Conservation (phyloP, 2,797 vertebrate species). For the Squalus acanthias region DNA sequence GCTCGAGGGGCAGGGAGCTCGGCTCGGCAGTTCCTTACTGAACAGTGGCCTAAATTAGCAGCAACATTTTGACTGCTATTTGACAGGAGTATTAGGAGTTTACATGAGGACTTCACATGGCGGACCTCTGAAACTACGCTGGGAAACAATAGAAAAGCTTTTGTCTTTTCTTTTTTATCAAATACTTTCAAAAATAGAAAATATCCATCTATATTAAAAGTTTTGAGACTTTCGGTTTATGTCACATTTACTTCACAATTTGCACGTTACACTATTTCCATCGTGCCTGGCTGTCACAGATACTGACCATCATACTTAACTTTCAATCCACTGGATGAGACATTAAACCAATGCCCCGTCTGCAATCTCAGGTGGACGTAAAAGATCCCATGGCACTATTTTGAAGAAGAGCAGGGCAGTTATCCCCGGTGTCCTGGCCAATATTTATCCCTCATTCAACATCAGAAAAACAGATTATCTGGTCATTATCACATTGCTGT, state of each 20-base stretch:
- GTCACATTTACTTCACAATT: not conserved
- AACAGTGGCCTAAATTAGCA: not conserved
- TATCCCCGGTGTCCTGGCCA: too few relatives aligned
- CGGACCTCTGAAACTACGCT: not conserved
- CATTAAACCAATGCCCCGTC: too few relatives aligned
- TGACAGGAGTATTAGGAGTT: not conserved
- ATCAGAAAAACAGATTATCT: too few relatives aligned
- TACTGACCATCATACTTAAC: not conserved
- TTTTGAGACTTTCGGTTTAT: not conserved
- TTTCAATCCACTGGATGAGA: not conserved
- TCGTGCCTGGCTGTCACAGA: not conserved
- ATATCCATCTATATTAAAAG: not conserved
- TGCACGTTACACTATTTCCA: not conserved
- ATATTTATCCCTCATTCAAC: too few relatives aligned
- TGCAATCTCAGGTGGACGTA: too few relatives aligned
- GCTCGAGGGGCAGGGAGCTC: not conserved
- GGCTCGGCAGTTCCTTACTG: not conserved
- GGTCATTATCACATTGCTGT: too few relatives aligned
- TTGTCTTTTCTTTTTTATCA: not conserved
- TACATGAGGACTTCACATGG: not conserved
- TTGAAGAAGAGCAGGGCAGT: too few relatives aligned
- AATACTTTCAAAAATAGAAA: not conserved
- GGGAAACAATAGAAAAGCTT: not conserved
- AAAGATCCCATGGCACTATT: too few relatives aligned
- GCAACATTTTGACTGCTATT: constrained; percentile 21